Percentiles rank a stretch among this genome's conserved stretches.
Evolutionary conservation across 2,888 invertebrate species (phyloP).

Genomic region (Aphrophora alni): DNA sequence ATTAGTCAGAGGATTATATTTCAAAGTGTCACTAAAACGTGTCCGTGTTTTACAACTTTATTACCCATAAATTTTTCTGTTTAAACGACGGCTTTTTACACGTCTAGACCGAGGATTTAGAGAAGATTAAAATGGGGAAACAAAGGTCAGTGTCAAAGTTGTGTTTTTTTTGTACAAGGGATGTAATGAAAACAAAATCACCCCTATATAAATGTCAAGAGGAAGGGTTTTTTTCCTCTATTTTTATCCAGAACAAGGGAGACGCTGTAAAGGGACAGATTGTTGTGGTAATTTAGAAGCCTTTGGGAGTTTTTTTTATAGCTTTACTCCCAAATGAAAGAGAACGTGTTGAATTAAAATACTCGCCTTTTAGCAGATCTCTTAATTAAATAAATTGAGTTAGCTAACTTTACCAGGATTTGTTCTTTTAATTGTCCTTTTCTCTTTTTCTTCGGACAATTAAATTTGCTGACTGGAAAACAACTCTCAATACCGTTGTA

Average conservation of each 20-base stretch:
- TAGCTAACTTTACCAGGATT: not conserved
- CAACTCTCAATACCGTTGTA: too few species aligned
- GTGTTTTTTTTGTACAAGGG: slow-evolving; percentile 6
- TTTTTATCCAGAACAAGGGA: slow-evolving; percentile 16
- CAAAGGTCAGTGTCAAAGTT: not conserved
- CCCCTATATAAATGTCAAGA: slow-evolving; percentile 37
- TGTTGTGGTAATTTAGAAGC: not conserved
- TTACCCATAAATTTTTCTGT: not conserved
- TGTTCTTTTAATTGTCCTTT: too few species aligned
- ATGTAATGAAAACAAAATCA: slow-evolving; percentile 28
- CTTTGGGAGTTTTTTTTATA: not conserved
- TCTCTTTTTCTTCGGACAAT: too few species aligned
- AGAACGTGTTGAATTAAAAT: not conserved
- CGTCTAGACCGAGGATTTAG: not conserved
- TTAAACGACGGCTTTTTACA: not conserved
- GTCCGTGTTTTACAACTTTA: not conserved
- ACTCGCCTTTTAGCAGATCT: not conserved
- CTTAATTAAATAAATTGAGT: not conserved
- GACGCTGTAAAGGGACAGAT: not conserved
- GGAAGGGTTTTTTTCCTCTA: slow-evolving; percentile 22
- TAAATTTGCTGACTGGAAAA: too few species aligned
- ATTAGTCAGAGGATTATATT: too few species aligned
- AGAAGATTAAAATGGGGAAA: not conserved
- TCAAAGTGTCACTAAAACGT: too few species aligned
- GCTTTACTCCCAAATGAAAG: not conserved